A percentile compares a stretch with the other conserved stretches of the same genome.
These are phyloP conservation scores for Zhengitettix transpicula DNA, from an alignment of 2,888 invertebrate genomes.

Conservation along the genomic window DNA sequence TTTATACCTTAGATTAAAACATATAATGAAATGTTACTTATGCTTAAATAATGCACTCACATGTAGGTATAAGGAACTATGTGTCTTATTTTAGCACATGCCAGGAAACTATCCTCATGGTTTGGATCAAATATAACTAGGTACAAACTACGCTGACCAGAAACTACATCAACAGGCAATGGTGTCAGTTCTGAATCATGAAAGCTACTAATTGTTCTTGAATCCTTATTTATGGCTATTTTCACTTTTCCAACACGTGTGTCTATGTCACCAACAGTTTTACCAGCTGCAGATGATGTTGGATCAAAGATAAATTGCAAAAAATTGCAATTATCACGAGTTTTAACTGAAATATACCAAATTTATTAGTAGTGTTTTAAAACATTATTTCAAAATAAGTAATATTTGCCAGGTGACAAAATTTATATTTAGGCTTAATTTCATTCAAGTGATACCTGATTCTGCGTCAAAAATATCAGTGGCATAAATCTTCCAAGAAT, in stretches of 20 bases:
- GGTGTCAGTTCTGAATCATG: conserved; percentile 55
- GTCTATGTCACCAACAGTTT: conserved; percentile 66
- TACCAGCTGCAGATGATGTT: conserved; percentile 34
- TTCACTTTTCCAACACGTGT: conserved; percentile 56
- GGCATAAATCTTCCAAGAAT: conserved; percentile 77
- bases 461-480: conserved; percentile 73
- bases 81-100: conserved; percentile 65
- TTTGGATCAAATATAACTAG: conserved; percentile 64
- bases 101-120: conserved; percentile 57
- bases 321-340: conserved; percentile 66
- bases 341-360: conserved; percentile 30
- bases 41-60: conserved; percentile 31
- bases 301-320: conserved; percentile 75
- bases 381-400: neutral
- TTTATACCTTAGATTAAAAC: neutral
- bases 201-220: conserved; percentile 27
- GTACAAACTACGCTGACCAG: conserved; percentile 59
- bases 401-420: neutral
- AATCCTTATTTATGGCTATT: conserved; percentile 38
- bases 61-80: conserved; percentile 47
- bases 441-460: conserved; percentile 23
- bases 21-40: neutral
- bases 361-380: neutral
- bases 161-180: conserved; percentile 54
- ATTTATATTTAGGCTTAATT: neutral